Conservation (phyloP, 64 coral and sea anemone genomes). For the Stichodactyla helianthus region DNA sequence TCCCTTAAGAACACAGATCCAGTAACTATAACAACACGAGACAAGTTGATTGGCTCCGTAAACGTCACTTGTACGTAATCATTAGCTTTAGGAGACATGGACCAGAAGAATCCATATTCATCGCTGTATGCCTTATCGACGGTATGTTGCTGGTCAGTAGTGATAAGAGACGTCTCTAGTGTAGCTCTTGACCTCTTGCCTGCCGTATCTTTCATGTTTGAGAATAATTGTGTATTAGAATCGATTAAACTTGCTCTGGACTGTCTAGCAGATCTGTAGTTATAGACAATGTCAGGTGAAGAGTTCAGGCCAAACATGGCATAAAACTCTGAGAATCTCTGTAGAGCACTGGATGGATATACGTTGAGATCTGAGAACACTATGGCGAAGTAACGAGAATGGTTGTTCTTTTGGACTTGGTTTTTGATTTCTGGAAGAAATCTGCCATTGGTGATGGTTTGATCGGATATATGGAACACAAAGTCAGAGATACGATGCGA, state of each 20-base stretch:
- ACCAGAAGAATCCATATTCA: constrained; percentile 23
- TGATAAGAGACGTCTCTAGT: background rate
- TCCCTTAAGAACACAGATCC: constrained; percentile 31
- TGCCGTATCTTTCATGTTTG: background rate
- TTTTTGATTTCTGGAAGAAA: constrained; percentile 26
- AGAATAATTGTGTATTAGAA: background rate
- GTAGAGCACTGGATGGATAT: background rate
- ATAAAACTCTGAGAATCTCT: constrained; percentile 24
- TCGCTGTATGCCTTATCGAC: constrained; percentile 33
- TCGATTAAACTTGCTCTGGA: background rate
- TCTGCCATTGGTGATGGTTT: background rate
- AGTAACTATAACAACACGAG: constrained; percentile 5
- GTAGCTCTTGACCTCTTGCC: background rate
- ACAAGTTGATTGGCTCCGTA: background rate
- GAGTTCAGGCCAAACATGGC: constrained; percentile 17
- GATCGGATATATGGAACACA: constrained; percentile 20
- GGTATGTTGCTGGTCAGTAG: background rate
- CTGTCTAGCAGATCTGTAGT: background rate
- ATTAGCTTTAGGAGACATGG: constrained; percentile 6
- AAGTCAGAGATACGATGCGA: constrained; percentile 23
- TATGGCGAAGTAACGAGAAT: background rate
- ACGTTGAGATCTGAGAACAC: background rate
- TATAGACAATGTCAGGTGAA: background rate
- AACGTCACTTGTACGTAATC: constrained; percentile 25
- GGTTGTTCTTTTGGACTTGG: background rate